phyloP scores from a whole-genome alignment of 2,113 vertebrate species.

The Neodontobutis hainanensis region DNA sequence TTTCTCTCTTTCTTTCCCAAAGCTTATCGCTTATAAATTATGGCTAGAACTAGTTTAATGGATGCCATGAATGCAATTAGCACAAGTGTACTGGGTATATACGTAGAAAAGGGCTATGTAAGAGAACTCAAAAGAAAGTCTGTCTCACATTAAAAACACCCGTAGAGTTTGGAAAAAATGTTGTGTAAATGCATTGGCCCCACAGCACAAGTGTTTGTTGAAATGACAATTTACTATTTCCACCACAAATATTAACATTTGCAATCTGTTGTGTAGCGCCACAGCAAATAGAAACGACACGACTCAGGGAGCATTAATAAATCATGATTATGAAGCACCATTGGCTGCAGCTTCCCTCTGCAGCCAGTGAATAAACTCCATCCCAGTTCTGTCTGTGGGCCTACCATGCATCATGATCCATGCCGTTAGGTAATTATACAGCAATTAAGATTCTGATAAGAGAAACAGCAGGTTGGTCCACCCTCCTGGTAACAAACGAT shows the following conservation, averaged over 20 bases:
- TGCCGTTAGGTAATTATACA: constrained; percentile 71
- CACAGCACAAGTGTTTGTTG: constrained; percentile 18
- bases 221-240: constrained; percentile 49
- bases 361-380: constrained; percentile 60
- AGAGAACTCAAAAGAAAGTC: constrained; percentile 8
- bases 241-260: constrained; percentile 75
- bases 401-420: constrained; percentile 61
- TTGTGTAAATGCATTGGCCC: constrained; percentile 65
- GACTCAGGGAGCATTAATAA: constrained; percentile 74
- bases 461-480: constrained; percentile 60
- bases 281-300: constrained; percentile 70
- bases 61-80: constrained; percentile 63
- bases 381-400: constrained; percentile 55
- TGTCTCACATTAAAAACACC: constrained; percentile 8
- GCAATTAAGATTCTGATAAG: constrained; percentile 72
- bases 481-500: constrained; percentile 55
- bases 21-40: constrained; percentile 40
- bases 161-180: constrained; percentile 18
- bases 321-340: constrained; percentile 78
- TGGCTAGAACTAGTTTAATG: constrained; percentile 58
- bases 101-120: background rate
- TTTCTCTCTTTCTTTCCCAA: constrained; percentile 19
- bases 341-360: constrained; percentile 57
- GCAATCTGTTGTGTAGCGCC: constrained; percentile 74
- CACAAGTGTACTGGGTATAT: constrained; percentile 4